These are phyloP conservation scores for Drosophila quinaria DNA, from an alignment of 2,888 invertebrate species.

Conservation along the genomic window DNA sequence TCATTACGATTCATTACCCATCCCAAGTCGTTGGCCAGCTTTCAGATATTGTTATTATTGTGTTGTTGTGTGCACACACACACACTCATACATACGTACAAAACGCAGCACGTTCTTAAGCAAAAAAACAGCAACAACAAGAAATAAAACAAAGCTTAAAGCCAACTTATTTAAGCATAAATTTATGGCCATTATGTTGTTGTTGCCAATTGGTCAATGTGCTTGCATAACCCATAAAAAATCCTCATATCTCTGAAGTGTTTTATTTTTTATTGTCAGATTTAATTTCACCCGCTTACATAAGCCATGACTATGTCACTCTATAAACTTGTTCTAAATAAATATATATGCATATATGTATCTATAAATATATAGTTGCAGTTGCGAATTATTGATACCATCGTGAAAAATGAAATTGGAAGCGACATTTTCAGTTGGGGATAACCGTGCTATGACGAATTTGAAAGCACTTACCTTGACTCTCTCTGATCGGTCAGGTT, in stretches of 20 bases:
- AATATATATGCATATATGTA: background rate
- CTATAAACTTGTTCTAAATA: slow-evolving; percentile 34
- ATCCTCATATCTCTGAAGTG: slow-evolving; percentile 11
- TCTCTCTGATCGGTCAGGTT: background rate
- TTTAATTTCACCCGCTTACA: slow-evolving; percentile 38
- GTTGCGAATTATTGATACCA: slow-evolving; percentile 29
- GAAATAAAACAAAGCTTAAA: slow-evolving; percentile 27
- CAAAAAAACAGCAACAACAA: slow-evolving; percentile 41
- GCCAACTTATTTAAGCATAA: slow-evolving; percentile 31
- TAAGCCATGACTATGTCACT: slow-evolving; percentile 40
- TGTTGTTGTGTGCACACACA: slow-evolving; percentile 24
- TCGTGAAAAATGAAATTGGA: slow-evolving; percentile 41
- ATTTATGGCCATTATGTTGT: slow-evolving; percentile 25
- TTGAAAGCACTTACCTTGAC: slow-evolving; percentile 50
- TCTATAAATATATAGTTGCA: background rate
- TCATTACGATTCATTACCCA: slow-evolving; percentile 73
- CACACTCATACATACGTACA: slow-evolving; percentile 13
- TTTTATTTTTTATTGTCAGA: slow-evolving; percentile 13
- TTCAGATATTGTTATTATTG: slow-evolving; percentile 21
- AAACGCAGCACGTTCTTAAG: slow-evolving; percentile 54
- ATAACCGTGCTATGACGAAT: slow-evolving; percentile 65
- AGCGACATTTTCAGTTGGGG: slow-evolving; percentile 55
- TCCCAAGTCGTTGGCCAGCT: slow-evolving; percentile 48
- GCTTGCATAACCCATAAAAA: slow-evolving; percentile 44
- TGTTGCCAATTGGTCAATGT: slow-evolving; percentile 27